phyloP scores from a whole-genome alignment of 2,113 vertebrate species.

The Apistogramma diplotaenia region DNA sequence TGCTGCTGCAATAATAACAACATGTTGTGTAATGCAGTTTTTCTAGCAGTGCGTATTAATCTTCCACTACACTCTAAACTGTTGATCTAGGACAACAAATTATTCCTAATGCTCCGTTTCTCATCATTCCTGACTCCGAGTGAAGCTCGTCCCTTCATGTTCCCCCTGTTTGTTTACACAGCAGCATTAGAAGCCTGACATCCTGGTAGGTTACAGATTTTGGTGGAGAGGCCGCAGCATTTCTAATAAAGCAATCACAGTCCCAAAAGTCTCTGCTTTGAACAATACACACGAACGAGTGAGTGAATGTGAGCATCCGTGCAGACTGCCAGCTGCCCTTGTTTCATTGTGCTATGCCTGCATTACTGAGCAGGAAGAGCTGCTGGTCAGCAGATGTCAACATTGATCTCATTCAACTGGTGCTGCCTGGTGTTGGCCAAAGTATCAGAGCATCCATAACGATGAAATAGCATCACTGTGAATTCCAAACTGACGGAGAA shows the following conservation, averaged over 20 bases:
- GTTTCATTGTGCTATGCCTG: conserved; percentile 5
- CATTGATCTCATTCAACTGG: conserved; percentile 21
- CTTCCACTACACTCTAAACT: neutral
- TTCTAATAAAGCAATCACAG: neutral
- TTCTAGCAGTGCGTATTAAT: neutral
- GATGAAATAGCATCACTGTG: accelerated
- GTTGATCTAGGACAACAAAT: conserved; percentile 12
- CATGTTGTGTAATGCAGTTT: conserved; percentile 4
- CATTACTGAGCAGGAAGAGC: conserved; percentile 7
- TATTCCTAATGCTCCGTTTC: conserved; percentile 2
- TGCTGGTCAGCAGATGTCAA: conserved; percentile 50
- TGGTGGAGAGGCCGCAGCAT: neutral
- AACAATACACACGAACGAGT: neutral
- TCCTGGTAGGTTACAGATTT: conserved; percentile 13
- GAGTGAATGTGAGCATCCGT: neutral
- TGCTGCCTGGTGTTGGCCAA: neutral
- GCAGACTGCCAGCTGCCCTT: neutral
- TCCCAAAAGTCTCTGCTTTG: neutral
- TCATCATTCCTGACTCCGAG: neutral
- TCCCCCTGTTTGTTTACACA: conserved; percentile 6
- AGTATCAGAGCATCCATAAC: neutral
- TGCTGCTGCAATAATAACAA: neutral
- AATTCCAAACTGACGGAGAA: neutral
- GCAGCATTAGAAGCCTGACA: neutral
- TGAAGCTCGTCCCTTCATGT: neutral